Percentiles rank a stretch among this genome's conserved stretches.
These are phyloP conservation scores for Apistogramma diplotaenia DNA, from an alignment of 2,113 vertebrate genomes.

Conservation along the genomic window DNA sequence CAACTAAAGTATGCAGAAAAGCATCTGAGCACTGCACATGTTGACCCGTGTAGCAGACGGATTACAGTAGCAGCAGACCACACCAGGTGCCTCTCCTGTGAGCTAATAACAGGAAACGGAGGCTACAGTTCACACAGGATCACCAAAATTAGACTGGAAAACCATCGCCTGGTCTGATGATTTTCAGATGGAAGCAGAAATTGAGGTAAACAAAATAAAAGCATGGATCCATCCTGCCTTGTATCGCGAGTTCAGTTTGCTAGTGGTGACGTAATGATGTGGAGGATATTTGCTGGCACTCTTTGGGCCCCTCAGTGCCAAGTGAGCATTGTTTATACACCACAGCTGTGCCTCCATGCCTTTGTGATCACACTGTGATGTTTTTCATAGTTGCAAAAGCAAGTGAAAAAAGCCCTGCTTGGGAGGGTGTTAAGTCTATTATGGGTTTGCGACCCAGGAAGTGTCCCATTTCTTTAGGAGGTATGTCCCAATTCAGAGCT, in stretches of 20 bases:
- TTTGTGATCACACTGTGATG: accelerated
- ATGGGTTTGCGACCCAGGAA: no score
- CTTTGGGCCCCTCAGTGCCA: not conserved
- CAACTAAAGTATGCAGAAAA: not conserved
- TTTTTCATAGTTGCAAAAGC: no score
- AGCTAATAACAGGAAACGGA: not conserved
- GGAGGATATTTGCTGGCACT: not conserved
- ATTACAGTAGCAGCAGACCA: not conserved
- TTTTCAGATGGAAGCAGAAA: not conserved
- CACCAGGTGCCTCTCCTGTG: not conserved
- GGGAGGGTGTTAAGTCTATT: no score
- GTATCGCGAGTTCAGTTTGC: not conserved
- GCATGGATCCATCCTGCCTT: not conserved
- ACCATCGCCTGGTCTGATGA: not conserved
- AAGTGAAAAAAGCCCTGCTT: no score
- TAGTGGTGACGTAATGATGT: not conserved
- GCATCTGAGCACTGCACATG: not conserved
- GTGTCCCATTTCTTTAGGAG: no score
- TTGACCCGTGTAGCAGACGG: not conserved
- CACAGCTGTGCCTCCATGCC: not conserved
- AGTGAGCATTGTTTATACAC: not conserved
- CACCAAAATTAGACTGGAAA: accelerated
- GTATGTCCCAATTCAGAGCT: no score
- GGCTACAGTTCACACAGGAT: not conserved
- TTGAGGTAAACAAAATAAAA: not conserved